These are phyloP conservation scores for Petrophora chlorosata DNA, from an alignment of 2,888 invertebrate genomes.

Conservation along the genomic window DNA sequence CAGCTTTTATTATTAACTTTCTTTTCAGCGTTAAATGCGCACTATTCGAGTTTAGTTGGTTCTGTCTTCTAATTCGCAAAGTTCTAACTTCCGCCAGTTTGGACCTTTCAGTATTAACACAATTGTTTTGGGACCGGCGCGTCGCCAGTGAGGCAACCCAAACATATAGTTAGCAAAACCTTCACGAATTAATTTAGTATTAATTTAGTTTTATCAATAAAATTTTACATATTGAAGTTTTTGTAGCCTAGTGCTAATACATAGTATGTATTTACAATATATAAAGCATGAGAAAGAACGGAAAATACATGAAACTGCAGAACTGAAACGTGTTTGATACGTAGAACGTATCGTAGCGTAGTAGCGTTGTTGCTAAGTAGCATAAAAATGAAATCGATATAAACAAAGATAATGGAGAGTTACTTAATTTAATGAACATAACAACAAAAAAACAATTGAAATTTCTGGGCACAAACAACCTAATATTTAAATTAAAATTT, in stretches of 20 bases:
- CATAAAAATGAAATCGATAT: too few relatives aligned
- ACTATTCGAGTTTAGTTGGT: background rate
- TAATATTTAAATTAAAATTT: constrained; percentile 2
- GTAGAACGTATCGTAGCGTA: too few relatives aligned
- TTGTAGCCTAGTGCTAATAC: too few relatives aligned
- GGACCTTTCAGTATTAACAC: constrained; percentile 8
- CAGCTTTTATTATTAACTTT: background rate
- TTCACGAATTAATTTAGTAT: background rate
- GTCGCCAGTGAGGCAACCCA: background rate
- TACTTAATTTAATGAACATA: too few relatives aligned
- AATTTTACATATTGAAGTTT: too few relatives aligned
- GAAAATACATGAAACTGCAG: too few relatives aligned
- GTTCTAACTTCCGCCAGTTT: constrained; percentile 18
- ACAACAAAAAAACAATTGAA: constrained; percentile 9
- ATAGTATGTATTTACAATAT: too few relatives aligned
- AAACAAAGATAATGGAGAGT: too few relatives aligned
- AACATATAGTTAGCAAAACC: background rate
- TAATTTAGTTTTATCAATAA: background rate
- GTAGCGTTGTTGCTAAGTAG: too few relatives aligned
- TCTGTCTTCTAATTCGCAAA: constrained; percentile 6
- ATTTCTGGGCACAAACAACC: constrained; percentile 4
- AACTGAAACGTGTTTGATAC: too few relatives aligned
- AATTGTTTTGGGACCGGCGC: constrained; percentile 6
- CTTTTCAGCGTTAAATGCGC: background rate
- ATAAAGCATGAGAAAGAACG: too few relatives aligned